Base-by-base conservation (phyloP, 2,797 vertebrate genomes). In the Paedocypris micromegethes region DNA sequence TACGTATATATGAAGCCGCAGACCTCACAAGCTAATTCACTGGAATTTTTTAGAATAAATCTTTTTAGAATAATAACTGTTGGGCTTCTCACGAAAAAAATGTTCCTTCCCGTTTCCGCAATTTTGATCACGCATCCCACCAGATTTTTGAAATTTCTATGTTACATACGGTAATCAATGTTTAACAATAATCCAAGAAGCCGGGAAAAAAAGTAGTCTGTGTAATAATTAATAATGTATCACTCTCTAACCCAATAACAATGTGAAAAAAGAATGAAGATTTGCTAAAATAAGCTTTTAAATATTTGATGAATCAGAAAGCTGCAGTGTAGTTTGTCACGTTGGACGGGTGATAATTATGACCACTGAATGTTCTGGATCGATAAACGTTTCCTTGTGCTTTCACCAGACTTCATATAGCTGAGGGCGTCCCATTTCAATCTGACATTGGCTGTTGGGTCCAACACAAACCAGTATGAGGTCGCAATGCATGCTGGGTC, bases 401-500 rank as follows among this genome's bases (percentile, higher is more conserved):
- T 51, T 41, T 60, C 38, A n/a, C 38, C 6, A 59, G 37, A 23
- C 41, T 48, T 37, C 9, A 54, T 6, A 37, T 42, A 23, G 4
- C 40, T 9, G 6, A 23, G 4, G 4, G 6, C 3, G 3, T 56
- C 9, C 45, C 4, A 40, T 48, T 23, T 46, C 3, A 42, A 38
- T 47, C 44, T 44, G 60, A 51, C 5, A 0, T 38, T 4, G 65
- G 76, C 45, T 6, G 65, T 56, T 37, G 41, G 58, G 72, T 76
- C 46, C 70, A 66, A 46, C 60, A 42, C 49, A 58, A 53, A 58
- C 70, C 70, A 65, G 60, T 64, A 63, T 71, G 82, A 74, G 66
- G 75, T 77, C 81, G 68, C 67, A 68, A 8, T 59, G 70, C 53
- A 66, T 45, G 47, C 75, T 71, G 75, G 72, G 68, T 83, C 72